A percentile compares a stretch with the other conserved stretches of the same genome.
Conservation (phyloP, 2,113 vertebrate species). For the Saccopteryx bilineata region DNA sequence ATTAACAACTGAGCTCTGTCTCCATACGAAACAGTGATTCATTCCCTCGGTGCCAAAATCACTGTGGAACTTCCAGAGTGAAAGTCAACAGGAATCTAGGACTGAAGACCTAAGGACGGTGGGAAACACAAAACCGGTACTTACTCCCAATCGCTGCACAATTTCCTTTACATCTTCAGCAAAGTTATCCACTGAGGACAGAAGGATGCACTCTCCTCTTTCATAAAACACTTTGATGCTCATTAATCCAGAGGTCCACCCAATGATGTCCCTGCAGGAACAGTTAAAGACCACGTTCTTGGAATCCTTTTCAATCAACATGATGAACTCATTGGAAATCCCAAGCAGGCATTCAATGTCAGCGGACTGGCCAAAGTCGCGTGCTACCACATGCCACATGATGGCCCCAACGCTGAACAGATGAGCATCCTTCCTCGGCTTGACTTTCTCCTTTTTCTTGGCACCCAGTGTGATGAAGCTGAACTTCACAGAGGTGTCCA, state of each 20-base stretch:
- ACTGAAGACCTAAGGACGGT: fast-evolving
- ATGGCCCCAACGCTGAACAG: slow-evolving; percentile 94
- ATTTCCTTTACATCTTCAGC: slow-evolving; percentile 95
- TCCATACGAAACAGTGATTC: neutral
- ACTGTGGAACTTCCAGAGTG: fast-evolving
- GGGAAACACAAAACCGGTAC: neutral
- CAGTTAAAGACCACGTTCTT: slow-evolving; percentile 99
- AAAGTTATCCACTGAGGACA: slow-evolving; percentile 93
- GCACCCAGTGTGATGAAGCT: slow-evolving; percentile 98
- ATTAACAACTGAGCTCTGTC: neutral
- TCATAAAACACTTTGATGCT: slow-evolving; percentile 98
- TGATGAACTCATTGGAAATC: slow-evolving; percentile 97
- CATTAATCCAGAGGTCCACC: slow-evolving; percentile 97
- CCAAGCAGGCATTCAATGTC: slow-evolving; percentile 96
- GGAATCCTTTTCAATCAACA: slow-evolving; percentile 96
- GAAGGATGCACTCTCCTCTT: slow-evolving; percentile 96
- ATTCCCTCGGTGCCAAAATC: fast-evolving
- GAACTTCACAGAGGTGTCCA: slow-evolving; percentile 96
- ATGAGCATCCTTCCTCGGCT: slow-evolving; percentile 95
- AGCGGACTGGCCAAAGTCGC: slow-evolving; percentile 95
- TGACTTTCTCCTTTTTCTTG: slow-evolving; percentile 97
- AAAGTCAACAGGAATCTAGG: too few species aligned
- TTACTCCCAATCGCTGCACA: slow-evolving; percentile 96
- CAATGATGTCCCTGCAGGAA: slow-evolving; percentile 98
- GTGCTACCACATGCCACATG: slow-evolving; percentile 95